These are phyloP conservation scores for Callionymus lyra DNA, from an alignment of 2,113 vertebrate genomes.

Conservation along the genomic window DNA sequence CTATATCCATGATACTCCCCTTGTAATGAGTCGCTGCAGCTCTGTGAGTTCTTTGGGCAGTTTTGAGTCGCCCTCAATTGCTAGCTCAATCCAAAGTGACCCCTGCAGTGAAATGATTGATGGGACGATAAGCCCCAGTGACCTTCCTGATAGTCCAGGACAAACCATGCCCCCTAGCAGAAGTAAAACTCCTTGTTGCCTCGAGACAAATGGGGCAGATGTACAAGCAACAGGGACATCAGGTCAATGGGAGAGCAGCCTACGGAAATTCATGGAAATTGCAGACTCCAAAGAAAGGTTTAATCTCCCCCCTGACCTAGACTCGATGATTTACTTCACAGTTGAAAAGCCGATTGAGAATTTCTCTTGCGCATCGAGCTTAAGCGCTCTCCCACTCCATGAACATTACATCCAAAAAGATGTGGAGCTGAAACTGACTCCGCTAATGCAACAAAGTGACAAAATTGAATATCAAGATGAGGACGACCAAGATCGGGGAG, in stretches of 20 bases:
- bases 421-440: constrained; percentile 87
- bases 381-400: constrained; percentile 89
- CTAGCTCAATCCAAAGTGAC: constrained; percentile 96
- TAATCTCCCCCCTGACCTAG: constrained; percentile 84
- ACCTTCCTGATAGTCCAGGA: constrained; percentile 92
- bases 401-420: constrained; percentile 95
- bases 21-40: constrained; percentile 95
- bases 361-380: constrained; percentile 94
- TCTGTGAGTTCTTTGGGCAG: constrained; percentile 93
- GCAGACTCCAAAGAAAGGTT: constrained; percentile 90
- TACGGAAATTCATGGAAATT: constrained; percentile 91
- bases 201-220: constrained; percentile 69
- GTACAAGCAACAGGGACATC: constrained; percentile 70
- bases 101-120: constrained; percentile 95
- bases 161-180: constrained; percentile 97
- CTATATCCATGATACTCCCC: constrained; percentile 89
- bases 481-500: constrained; percentile 45
- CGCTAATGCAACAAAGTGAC: constrained; percentile 76
- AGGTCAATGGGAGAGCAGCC: constrained; percentile 88
- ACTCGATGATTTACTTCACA: constrained; percentile 93
- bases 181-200: constrained; percentile 86
- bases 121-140: constrained; percentile 91
- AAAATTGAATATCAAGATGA: constrained; percentile 65
- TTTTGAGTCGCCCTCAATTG: constrained; percentile 91
- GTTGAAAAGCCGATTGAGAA: constrained; percentile 96